phyloP scores from a whole-genome alignment of 2,888 invertebrate species.

The Laspeyria flexula region DNA sequence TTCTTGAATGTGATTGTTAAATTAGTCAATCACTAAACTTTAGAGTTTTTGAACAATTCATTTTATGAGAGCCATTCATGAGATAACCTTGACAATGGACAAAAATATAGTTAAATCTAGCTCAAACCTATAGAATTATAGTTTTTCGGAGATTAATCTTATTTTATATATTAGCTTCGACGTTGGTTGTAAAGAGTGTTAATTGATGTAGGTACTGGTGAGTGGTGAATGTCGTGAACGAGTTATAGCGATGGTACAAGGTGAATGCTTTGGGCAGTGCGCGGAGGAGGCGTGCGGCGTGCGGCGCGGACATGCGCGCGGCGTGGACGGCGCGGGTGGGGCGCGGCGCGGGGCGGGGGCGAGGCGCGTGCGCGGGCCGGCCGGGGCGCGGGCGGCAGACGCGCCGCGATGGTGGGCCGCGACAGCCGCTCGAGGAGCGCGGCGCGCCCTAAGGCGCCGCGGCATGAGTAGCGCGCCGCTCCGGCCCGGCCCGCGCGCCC shows the following conservation, averaged over 20 bases:
- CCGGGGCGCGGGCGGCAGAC: constrained; percentile 77
- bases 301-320: constrained; percentile 42
- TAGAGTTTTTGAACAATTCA: too few relatives aligned
- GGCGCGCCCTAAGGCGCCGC: constrained; percentile 86
- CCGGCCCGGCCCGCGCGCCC: constrained; percentile 84
- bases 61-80: too few relatives aligned
- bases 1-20: too few relatives aligned
- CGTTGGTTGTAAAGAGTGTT: too few relatives aligned
- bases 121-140: too few relatives aligned
- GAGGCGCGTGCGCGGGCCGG: constrained; percentile 57
- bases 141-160: too few relatives aligned
- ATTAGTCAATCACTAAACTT: too few relatives aligned
- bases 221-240: constrained; percentile 12
- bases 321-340: constrained; percentile 53
- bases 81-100: too few relatives aligned
- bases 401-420: constrained; percentile 86
- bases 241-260: constrained; percentile 29
- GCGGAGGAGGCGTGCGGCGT: constrained; percentile 20
- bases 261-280: constrained; percentile 24
- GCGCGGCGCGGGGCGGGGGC: constrained; percentile 37
- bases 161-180: too few relatives aligned
- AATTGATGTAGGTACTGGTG: constrained; percentile 23
- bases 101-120: too few relatives aligned
- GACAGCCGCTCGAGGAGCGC: constrained; percentile 86
- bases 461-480: constrained; percentile 84